These are phyloP conservation scores for Pseudomyrmex flavicornis DNA, from an alignment of 1,140 invertebrate genomes.

Conservation along the genomic window DNA sequence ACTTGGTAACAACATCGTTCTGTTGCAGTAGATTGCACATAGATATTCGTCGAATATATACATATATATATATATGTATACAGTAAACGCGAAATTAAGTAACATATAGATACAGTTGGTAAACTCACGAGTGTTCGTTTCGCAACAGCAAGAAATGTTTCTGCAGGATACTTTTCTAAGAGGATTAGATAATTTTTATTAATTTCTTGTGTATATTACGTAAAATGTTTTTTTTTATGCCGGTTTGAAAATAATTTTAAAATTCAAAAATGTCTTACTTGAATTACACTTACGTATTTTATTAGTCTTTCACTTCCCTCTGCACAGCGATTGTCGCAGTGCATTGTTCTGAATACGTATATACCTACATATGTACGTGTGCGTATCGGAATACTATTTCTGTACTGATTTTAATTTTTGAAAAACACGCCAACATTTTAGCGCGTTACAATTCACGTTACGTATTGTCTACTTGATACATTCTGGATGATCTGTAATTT, in stretches of 20 bases:
- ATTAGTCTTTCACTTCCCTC: no score
- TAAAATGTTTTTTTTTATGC: no score
- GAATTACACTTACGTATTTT: no score
- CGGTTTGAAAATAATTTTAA: no score
- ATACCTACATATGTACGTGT: not conserved
- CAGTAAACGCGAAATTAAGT: no score
- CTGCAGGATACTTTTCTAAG: no score
- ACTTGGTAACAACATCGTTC: conserved; percentile 28
- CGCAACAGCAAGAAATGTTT: no score
- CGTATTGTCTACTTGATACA: conserved; percentile 47
- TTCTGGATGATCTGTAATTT: conserved; percentile 53
- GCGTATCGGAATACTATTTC: conserved; percentile 11
- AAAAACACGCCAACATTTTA: not conserved
- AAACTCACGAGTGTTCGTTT: no score
- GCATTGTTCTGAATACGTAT: not conserved
- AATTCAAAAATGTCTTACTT: no score
- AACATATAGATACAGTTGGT: no score
- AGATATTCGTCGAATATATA: not conserved
- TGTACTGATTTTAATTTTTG: conserved; percentile 46
- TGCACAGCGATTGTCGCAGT: not conserved
- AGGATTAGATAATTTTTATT: no score
- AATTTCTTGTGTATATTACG: no score
- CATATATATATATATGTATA: not conserved
- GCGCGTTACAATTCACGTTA: conserved; percentile 30
- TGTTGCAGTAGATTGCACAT: not conserved